A percentile compares a stretch with the other conserved stretches of the same genome.
Conservation (phyloP, 35 echinoderm and acorn worm genomes). For the Lytechinus pictus region DNA sequence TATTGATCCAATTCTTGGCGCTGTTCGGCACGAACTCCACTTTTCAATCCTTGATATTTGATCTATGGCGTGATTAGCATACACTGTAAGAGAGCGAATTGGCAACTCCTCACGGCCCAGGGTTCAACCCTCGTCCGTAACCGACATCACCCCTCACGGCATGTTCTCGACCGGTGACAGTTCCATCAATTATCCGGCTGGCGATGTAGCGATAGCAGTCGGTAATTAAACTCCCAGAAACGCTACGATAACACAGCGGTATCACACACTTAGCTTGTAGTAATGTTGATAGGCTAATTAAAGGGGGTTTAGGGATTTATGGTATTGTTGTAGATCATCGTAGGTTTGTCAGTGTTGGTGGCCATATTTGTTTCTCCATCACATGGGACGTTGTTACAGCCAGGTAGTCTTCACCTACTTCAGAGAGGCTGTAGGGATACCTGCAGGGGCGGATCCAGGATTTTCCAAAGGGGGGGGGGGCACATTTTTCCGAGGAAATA, state of each 20-base stretch:
- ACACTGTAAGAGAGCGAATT: background rate
- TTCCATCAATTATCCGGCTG: background rate
- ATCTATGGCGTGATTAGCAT: background rate
- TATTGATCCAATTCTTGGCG: background rate
- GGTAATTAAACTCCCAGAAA: constrained; percentile 2
- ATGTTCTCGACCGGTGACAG: background rate
- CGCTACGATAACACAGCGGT: background rate
- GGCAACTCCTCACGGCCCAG: background rate
- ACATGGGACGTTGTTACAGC: background rate
- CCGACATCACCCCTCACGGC: background rate
- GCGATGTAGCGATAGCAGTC: constrained; percentile 8
- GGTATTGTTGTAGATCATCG: background rate
- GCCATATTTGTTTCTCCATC: background rate
- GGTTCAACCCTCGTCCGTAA: constrained; percentile 2
- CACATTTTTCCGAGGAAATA: too few relatives aligned
- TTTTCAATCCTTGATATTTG: background rate
- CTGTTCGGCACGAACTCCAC: background rate
- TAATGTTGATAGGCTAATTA: constrained; percentile 19
- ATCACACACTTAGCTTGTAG: constrained; percentile 2
- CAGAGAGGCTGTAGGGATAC: background rate
- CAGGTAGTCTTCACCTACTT: background rate
- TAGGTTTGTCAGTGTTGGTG: background rate
- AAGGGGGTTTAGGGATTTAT: background rate
- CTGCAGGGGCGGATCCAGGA: too few relatives aligned
- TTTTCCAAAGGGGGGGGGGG: too few relatives aligned